Conservation (phyloP, 2,888 invertebrate genomes). For the Eupithecia inturbata region DNA sequence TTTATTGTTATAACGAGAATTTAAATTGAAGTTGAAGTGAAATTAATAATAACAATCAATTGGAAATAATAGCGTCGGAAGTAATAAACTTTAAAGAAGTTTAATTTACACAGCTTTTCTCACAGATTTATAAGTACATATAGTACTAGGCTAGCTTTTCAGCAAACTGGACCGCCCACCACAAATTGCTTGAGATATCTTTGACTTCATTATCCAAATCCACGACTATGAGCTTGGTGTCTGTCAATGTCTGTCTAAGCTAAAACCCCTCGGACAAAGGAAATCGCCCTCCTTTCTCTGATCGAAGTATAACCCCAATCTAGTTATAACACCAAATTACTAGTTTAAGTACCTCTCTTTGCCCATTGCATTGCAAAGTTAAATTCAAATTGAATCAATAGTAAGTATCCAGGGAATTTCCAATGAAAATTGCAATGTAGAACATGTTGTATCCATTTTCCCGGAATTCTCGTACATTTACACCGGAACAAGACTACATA, state of each 20-base stretch:
- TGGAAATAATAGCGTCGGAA: neutral
- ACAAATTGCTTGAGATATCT: neutral
- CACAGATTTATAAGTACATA: no score
- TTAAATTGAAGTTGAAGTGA: conserved; percentile 32
- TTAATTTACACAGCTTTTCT: neutral
- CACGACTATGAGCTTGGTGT: neutral
- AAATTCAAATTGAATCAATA: neutral
- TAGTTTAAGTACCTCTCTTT: neutral
- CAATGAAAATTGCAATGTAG: conserved; percentile 14
- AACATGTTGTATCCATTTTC: conserved; percentile 24
- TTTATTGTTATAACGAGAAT: conserved; percentile 46
- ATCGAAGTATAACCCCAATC: no score
- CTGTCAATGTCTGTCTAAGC: neutral
- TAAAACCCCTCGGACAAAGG: no score
- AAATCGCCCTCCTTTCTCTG: no score
- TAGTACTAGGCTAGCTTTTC: no score
- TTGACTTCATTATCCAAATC: no score
- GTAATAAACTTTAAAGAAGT: neutral
- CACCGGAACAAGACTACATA: conserved; percentile 34
- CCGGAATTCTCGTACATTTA: conserved; percentile 27
- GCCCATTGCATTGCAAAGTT: neutral
- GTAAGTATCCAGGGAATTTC: neutral
- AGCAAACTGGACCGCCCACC: neutral
- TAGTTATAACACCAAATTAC: neutral
- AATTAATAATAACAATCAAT: conserved; percentile 25